Evolutionary conservation across 2,797 vertebrate genomes (phyloP).

Genomic region (Microctenopoma stevenorrisi): DNA sequence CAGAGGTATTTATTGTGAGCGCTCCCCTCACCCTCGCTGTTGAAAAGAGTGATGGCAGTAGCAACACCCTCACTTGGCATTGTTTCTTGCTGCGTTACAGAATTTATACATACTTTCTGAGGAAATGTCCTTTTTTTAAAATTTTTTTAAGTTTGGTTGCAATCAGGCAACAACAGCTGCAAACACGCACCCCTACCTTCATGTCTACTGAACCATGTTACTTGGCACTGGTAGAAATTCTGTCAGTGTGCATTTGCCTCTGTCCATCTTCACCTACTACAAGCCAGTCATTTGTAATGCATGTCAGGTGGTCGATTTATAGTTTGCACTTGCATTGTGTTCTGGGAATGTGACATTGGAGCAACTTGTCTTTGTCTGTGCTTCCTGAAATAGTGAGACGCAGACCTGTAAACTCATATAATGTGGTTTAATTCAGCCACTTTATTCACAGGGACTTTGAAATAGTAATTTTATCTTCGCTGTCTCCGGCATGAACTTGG

Average conservation of each 20-base stretch:
- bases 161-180: slow-evolving; percentile 37
- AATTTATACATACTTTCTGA: slow-evolving; percentile 53
- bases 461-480: slow-evolving; percentile 71
- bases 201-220: slow-evolving; percentile 57
- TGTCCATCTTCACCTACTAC: slow-evolving; percentile 76
- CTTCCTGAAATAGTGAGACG: slow-evolving; percentile 46
- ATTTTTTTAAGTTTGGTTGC: slow-evolving; percentile 52
- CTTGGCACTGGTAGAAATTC: slow-evolving; percentile 48
- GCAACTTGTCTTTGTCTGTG: slow-evolving; percentile 42
- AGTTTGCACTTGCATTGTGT: slow-evolving; percentile 68
- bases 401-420: slow-evolving; percentile 69
- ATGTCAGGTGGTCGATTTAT: slow-evolving; percentile 77
- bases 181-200: slow-evolving; percentile 35
- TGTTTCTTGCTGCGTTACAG: slow-evolving; percentile 57
- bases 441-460: slow-evolving; percentile 73
- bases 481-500: slow-evolving; percentile 51
- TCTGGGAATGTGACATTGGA: slow-evolving; percentile 72
- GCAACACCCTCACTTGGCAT: slow-evolving; percentile 61
- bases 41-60: slow-evolving; percentile 63
- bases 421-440: slow-evolving; percentile 63
- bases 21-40: slow-evolving; percentile 59
- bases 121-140: slow-evolving; percentile 24
- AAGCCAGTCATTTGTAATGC: slow-evolving; percentile 72
- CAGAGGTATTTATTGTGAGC: slow-evolving; percentile 72
- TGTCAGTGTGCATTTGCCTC: slow-evolving; percentile 73